These are phyloP conservation scores for Austrofundulus limnaeus DNA, from an alignment of 2,113 vertebrate species.

Conservation along the genomic window DNA sequence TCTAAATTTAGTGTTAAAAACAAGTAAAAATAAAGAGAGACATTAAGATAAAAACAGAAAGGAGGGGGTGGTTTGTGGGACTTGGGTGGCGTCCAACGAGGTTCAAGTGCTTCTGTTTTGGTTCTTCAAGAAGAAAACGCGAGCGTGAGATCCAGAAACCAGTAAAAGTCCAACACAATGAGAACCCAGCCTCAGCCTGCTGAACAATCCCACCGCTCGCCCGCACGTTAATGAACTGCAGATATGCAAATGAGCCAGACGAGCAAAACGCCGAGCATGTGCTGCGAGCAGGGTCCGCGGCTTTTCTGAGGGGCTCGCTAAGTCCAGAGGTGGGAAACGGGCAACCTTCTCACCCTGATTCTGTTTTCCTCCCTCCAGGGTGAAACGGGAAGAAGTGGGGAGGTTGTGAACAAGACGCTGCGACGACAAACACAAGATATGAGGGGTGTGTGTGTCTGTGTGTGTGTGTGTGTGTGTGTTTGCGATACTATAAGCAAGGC, in stretches of 20 bases:
- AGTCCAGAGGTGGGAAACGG: constrained; percentile 77
- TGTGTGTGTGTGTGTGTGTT: too few relatives aligned
- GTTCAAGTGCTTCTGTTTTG: constrained; percentile 63
- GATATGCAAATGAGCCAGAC: constrained; percentile 65
- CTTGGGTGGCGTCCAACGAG: constrained; percentile 65
- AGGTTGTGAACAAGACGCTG: constrained; percentile 57
- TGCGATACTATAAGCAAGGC: too few relatives aligned
- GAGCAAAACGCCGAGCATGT: constrained; percentile 48
- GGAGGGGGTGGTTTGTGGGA: constrained; percentile 39
- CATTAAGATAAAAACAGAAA: constrained; percentile 19
- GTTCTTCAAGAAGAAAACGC: constrained; percentile 56
- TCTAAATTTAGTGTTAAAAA: constrained; percentile 2
- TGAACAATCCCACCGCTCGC: constrained; percentile 65
- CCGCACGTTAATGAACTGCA: constrained; percentile 69
- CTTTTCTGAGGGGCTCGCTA: constrained; percentile 58
- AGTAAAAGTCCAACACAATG: constrained; percentile 43
- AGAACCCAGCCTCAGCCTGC: constrained; percentile 30
- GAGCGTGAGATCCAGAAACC: constrained; percentile 49
- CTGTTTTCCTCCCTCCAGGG: constrained; percentile 55
- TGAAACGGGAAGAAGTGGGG: constrained; percentile 58
- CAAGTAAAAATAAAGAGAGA: constrained; percentile 12
- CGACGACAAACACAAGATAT: constrained; percentile 56
- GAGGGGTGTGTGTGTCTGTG: constrained; percentile 37
- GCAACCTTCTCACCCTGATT: constrained; percentile 79
- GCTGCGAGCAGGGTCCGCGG: constrained; percentile 46